phyloP scores from a whole-genome alignment of 2,888 invertebrate genomes.

The Lathronympha strigana region DNA sequence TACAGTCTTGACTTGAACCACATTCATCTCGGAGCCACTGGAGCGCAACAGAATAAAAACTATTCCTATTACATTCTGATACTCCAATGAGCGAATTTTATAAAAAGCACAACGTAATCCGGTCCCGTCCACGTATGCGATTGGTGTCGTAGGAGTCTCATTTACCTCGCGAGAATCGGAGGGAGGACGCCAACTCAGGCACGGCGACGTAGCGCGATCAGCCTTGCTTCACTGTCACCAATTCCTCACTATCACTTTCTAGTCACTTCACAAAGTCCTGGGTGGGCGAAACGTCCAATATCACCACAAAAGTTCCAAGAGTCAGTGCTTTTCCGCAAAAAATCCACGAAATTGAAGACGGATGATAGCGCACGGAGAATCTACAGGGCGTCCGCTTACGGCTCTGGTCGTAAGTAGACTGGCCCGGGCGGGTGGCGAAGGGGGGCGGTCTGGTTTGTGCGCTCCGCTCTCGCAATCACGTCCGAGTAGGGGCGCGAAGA shows the following conservation, averaged over 20 bases:
- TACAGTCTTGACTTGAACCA: slow-evolving; percentile 65
- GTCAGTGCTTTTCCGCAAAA: slow-evolving; percentile 59
- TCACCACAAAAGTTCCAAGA: slow-evolving; percentile 54
- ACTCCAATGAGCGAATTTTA: slow-evolving; percentile 60
- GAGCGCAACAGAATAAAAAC: slow-evolving; percentile 55
- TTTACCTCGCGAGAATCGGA: slow-evolving; percentile 78
- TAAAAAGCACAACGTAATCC: slow-evolving; percentile 65
- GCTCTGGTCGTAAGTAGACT: slow-evolving; percentile 69
- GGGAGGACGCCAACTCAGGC: slow-evolving; percentile 76
- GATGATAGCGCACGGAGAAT: slow-evolving; percentile 54
- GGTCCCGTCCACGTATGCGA: slow-evolving; percentile 76
- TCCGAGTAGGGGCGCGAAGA: slow-evolving; percentile 64
- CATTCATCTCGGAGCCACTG: slow-evolving; percentile 57
- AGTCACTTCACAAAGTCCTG: slow-evolving; percentile 57
- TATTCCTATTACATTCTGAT: slow-evolving; percentile 51
- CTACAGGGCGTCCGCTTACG: slow-evolving; percentile 56
- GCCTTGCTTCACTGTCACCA: slow-evolving; percentile 73
- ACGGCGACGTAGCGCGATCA: slow-evolving; percentile 71
- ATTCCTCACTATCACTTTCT: slow-evolving; percentile 63
- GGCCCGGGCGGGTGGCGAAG: slow-evolving; percentile 62
- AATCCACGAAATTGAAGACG: slow-evolving; percentile 76
- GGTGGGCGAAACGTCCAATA: slow-evolving; percentile 55
- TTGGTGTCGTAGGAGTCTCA: slow-evolving; percentile 70
- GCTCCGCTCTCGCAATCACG: slow-evolving; percentile 63
- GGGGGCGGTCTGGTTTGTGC: slow-evolving; percentile 57